Evolutionary conservation across 1,140 invertebrate genomes (phyloP), one percentile per base, ranked within the genome.

Genomic region (Daktulosphaira vitifoliae): DNA sequence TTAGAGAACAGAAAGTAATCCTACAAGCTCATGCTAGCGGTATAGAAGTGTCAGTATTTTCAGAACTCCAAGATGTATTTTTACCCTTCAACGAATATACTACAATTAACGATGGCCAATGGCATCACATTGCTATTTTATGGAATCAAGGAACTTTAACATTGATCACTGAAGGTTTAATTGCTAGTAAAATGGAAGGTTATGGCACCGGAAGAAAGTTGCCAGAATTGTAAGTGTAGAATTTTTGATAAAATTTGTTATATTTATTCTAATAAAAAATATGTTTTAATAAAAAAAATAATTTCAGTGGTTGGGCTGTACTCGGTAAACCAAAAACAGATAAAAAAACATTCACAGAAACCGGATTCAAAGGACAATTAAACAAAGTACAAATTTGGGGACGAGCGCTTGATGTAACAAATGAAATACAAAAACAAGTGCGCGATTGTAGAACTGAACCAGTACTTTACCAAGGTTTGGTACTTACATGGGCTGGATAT

Each of bases 311-410:
- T 15, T 98, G 92, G 92, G 82, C 93, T 20, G 90, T 90, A 8
- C 77, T 98, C 39, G 95, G 95, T 38, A 90, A 92, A 73, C 90
- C 90, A 29, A 83, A 89, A 72, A 81, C 82, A n/a, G 80, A 81
- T 59, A 81, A 84, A 71, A 87, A 86, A 70, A 81, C 86, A 1
- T 89, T 89, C 70, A 85, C 86, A 0, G 88, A 91, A 75, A 79
- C 84, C 16, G 92, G 92, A 9, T 98, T 98, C 84, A 89, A 93
- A 78, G 96, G 96, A 16, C 88, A 91, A 71, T 74, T 98, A 15
- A 96, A 91, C 23, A 92, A 96, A 76, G 87, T 96, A 22, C 92
- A 97, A 79, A 82, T 97, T 52, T 98, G 95, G 92, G 87, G 86
- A 68, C 80, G 92, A 44, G 87, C 89, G 38, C 76, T 98, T 1